These are phyloP conservation scores for Ceyx margarethae DNA, from an alignment of 2,113 vertebrate species.

Conservation along the genomic window DNA sequence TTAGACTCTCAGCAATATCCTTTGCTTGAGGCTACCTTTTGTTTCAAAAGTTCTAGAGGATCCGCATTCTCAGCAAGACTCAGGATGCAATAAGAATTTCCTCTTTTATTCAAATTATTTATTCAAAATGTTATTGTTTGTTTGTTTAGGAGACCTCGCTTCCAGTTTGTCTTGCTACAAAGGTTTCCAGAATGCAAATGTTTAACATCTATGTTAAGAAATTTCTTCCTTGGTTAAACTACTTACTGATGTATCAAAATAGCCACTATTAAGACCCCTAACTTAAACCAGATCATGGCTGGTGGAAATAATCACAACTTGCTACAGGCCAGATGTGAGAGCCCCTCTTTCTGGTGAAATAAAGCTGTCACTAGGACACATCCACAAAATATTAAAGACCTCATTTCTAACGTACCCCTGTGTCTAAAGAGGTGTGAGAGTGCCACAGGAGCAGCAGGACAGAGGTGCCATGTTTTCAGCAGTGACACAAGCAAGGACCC, in stretches of 20 bases:
- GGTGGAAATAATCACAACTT: not conserved
- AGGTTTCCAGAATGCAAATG: not conserved
- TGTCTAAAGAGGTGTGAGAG: not conserved
- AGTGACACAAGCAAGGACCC: not conserved
- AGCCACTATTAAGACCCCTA: not conserved
- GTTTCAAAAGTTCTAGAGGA: constrained; percentile 20
- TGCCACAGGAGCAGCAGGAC: not conserved
- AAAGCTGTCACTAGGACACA: not conserved
- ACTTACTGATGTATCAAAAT: not conserved
- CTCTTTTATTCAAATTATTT: not conserved
- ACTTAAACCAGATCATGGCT: not conserved
- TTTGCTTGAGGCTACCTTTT: constrained; percentile 13
- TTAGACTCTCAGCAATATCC: not conserved
- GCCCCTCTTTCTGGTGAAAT: not conserved
- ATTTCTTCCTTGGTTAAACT: not conserved
- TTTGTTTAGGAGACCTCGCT: not conserved
- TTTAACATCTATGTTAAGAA: not conserved
- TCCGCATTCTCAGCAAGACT: constrained; percentile 31
- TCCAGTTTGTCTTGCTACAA: not conserved
- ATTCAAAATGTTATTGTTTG: not conserved
- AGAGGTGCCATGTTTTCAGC: rapidly evolving
- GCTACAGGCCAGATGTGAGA: not conserved
- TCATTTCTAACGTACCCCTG: rapidly evolving
- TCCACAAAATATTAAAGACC: not conserved
- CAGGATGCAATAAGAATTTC: not conserved